These are phyloP conservation scores for Centropus bengalensis DNA, from an alignment of 2,113 vertebrate genomes.

Conservation along the genomic window DNA sequence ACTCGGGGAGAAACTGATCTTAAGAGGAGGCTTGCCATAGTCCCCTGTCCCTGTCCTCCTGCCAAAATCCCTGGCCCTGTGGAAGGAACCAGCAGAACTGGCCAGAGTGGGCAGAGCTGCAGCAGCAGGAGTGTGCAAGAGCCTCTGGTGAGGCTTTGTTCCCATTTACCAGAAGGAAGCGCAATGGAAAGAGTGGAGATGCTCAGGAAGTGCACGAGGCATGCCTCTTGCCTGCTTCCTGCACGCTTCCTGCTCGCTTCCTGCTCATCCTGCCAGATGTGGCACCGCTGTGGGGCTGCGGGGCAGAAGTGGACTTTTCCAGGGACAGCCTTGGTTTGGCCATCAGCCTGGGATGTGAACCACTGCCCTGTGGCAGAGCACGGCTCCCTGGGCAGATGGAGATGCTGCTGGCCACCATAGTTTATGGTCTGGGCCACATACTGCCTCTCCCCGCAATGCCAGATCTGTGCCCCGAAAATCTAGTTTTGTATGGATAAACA, in stretches of 20 bases:
- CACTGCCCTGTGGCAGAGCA: background rate
- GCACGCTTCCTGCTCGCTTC: rapidly evolving
- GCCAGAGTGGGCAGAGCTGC: background rate
- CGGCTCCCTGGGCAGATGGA: background rate
- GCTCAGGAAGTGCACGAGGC: background rate
- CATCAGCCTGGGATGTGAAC: background rate
- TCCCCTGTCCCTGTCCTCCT: background rate
- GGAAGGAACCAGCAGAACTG: rapidly evolving
- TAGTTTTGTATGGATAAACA: background rate
- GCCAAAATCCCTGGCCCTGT: background rate
- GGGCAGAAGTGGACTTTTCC: background rate
- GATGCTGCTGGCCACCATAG: background rate
- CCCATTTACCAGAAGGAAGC: background rate
- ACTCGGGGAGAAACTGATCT: background rate
- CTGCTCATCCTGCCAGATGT: background rate
- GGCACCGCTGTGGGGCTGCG: rapidly evolving
- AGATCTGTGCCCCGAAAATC: background rate
- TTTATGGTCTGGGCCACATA: background rate
- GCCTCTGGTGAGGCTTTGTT: background rate
- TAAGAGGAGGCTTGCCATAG: background rate
- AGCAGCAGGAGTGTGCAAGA: background rate
- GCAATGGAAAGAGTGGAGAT: background rate
- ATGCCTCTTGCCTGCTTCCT: background rate
- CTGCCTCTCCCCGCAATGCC: rapidly evolving
- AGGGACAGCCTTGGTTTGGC: background rate